phyloP scores from a whole-genome alignment of 2,797 vertebrate species.

The Trematomus bernacchii region DNA sequence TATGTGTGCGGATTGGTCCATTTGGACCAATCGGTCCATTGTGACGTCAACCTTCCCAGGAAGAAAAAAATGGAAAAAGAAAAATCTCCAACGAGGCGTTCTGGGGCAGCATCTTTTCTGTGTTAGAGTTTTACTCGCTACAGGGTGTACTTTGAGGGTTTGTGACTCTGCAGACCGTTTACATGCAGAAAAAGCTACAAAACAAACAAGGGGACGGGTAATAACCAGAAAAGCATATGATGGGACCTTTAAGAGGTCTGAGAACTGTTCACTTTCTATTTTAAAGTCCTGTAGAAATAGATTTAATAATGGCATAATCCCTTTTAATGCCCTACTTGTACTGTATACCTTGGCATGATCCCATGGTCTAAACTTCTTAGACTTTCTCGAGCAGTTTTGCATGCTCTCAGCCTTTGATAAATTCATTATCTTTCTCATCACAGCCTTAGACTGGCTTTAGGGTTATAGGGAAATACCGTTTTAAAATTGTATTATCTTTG shows the following conservation, averaged over 20 bases:
- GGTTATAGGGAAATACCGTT: neutral
- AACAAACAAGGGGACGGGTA: too few relatives aligned
- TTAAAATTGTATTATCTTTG: neutral
- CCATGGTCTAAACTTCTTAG: neutral
- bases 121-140: too few relatives aligned
- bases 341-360: constrained; percentile 28
- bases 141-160: too few relatives aligned
- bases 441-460: neutral
- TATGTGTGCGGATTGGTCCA: too few relatives aligned
- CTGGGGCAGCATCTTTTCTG: too few relatives aligned
- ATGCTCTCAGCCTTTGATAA: constrained; percentile 11
- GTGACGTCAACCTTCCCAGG: too few relatives aligned
- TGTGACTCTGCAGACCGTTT: too few relatives aligned
- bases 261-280: constrained; percentile 26
- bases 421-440: constrained; percentile 1
- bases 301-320: constrained; percentile 46
- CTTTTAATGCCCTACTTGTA: constrained; percentile 28
- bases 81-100: too few relatives aligned
- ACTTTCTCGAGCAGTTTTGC: neutral
- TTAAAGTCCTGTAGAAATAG: constrained; percentile 37
- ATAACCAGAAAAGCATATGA: too few relatives aligned
- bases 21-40: too few relatives aligned
- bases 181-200: too few relatives aligned
- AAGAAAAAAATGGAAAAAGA: too few relatives aligned
- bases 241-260: constrained; percentile 17